A percentile compares a stretch with the other conserved stretches of the same genome.
phyloP scores from a whole-genome alignment of 2,888 invertebrate genomes.

The Leucophora obtusa region DNA sequence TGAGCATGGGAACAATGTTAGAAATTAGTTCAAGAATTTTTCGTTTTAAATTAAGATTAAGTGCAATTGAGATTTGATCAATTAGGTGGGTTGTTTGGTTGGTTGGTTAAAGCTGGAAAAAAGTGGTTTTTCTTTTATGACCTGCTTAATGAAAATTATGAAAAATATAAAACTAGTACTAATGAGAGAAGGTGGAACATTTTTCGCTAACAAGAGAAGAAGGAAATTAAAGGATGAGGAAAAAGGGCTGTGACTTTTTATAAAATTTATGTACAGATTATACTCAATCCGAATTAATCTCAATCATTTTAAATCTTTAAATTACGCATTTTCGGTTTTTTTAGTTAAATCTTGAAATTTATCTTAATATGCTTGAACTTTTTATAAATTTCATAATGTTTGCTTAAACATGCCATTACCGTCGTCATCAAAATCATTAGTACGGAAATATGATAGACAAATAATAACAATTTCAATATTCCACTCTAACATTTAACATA shows the following conservation, averaged over 20 bases:
- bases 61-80: constrained; percentile 59
- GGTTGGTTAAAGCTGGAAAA: constrained; percentile 4
- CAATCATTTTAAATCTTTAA: background rate
- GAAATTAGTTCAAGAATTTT: constrained; percentile 55
- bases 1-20: constrained; percentile 44
- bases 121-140: constrained; percentile 52
- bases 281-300: background rate
- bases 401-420: background rate
- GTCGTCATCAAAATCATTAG: background rate
- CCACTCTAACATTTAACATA: background rate
- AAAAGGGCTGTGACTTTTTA: too few species aligned
- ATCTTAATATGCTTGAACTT: background rate
- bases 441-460: constrained; percentile 9
- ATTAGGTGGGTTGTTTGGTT: constrained; percentile 51
- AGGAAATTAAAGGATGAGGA: background rate
- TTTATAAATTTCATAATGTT: background rate
- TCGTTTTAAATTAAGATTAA: constrained; percentile 60
- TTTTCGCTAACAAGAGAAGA: background rate
- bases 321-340: background rate
- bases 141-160: constrained; percentile 46
- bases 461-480: constrained; percentile 12
- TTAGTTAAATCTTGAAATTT: background rate
- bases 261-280: background rate
- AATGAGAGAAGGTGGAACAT: constrained; percentile 29
- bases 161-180: constrained; percentile 10